phyloP scores from a whole-genome alignment of 2,888 invertebrate species.

The Cantharis rustica region DNA sequence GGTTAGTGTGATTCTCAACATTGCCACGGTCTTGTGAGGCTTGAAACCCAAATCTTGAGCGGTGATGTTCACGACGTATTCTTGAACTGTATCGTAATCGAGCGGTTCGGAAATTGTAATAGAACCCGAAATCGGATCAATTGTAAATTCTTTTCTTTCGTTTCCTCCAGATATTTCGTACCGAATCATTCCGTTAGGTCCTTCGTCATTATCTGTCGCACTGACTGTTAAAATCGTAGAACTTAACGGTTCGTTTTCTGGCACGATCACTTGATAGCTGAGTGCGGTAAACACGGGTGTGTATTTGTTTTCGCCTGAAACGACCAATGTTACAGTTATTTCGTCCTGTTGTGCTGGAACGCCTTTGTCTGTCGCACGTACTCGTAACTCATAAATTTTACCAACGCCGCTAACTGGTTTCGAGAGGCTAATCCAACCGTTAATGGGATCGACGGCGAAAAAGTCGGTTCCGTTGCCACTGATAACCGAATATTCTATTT shows the following conservation, averaged over 20 bases:
- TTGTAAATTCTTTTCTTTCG: slow-evolving; percentile 76
- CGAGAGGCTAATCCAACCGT: slow-evolving; percentile 80
- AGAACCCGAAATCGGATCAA: slow-evolving; percentile 77
- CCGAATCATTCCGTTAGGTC: slow-evolving; percentile 87
- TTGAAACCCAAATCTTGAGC: slow-evolving; percentile 87
- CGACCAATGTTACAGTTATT: slow-evolving; percentile 72
- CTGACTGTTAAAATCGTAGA: slow-evolving; percentile 83
- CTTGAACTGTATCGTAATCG: slow-evolving; percentile 85
- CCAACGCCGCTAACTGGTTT: slow-evolving; percentile 64
- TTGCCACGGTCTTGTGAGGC: slow-evolving; percentile 75
- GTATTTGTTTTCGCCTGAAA: slow-evolving; percentile 83
- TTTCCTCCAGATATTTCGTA: slow-evolving; percentile 87
- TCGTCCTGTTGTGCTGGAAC: slow-evolving; percentile 85
- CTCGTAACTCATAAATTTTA: slow-evolving; percentile 68
- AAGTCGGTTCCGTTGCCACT: slow-evolving; percentile 78
- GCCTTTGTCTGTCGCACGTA: slow-evolving; percentile 84
- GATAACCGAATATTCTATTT: slow-evolving; percentile 76
- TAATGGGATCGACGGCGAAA: slow-evolving; percentile 74
- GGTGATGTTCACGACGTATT: slow-evolving; percentile 85
- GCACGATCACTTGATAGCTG: slow-evolving; percentile 87
- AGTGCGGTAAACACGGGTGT: slow-evolving; percentile 82
- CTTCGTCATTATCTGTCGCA: slow-evolving; percentile 83
- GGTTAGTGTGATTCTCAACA: slow-evolving; percentile 82
- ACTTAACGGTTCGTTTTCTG: slow-evolving; percentile 88
- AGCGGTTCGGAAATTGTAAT: slow-evolving; percentile 79